These are phyloP conservation scores for Crax fasciolata DNA, from an alignment of 2,797 vertebrate genomes.

Conservation along the genomic window DNA sequence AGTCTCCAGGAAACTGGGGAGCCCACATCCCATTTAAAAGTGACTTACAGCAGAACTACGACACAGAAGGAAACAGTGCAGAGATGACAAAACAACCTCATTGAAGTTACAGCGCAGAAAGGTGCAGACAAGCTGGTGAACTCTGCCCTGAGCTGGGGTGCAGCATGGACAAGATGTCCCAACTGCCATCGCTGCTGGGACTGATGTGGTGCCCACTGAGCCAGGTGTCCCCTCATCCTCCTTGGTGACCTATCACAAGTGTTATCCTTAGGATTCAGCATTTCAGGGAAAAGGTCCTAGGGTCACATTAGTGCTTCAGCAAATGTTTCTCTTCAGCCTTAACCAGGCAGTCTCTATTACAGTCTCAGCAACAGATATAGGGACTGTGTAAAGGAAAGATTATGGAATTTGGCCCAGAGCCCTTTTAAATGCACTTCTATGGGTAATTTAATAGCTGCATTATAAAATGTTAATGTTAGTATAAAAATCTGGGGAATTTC, in stretches of 20 bases:
- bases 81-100: not conserved
- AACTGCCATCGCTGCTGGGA: not conserved
- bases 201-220: accelerated
- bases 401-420: constrained; percentile 37
- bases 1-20: not conserved
- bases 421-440: constrained; percentile 27
- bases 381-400: not conserved
- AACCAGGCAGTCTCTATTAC: not conserved
- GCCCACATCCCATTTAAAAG: not conserved
- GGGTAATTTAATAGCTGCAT: constrained; percentile 65
- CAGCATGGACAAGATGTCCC: not conserved
- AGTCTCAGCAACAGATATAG: not conserved
- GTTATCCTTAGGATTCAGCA: not conserved
- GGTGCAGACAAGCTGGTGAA: accelerated
- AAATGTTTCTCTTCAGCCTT: not conserved
- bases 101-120: accelerated
- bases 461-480: constrained; percentile 64
- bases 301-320: not conserved
- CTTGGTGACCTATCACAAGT: accelerated
- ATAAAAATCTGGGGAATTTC: constrained; percentile 71
- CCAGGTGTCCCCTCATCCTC: accelerated
- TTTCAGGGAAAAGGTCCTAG: not conserved
- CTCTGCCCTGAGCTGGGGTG: not conserved
- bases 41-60: not conserved
- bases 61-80: not conserved